phyloP scores from a whole-genome alignment of 35 echinoderm and acorn worm species.

The Chiridota heheva region DNA sequence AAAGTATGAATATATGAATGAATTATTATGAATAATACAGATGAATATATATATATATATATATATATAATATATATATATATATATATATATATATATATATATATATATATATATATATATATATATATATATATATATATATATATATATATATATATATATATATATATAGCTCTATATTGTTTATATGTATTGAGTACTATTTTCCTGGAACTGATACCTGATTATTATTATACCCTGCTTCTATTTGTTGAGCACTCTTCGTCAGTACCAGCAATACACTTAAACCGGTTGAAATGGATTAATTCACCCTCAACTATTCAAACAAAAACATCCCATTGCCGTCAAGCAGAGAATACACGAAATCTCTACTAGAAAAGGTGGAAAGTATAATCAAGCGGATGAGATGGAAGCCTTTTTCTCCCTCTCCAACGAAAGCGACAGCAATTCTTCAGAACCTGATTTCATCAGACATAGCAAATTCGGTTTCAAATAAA shows the following conservation, averaged over 20 bases:
- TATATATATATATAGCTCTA: too few relatives aligned
- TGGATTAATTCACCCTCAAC: slow-evolving; percentile 10
- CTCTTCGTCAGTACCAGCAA: slow-evolving; percentile 3
- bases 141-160: too few relatives aligned
- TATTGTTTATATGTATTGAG: too few relatives aligned
- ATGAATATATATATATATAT: too few relatives aligned
- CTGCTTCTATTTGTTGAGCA: slow-evolving; percentile 32
- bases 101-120: too few relatives aligned
- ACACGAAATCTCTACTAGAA: slow-evolving; percentile 20
- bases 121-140: too few relatives aligned
- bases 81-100: too few relatives aligned
- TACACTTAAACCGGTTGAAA: neutral
- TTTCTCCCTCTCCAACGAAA: slow-evolving; percentile 2
- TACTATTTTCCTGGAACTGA: too few relatives aligned
- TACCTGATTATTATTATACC: too few relatives aligned
- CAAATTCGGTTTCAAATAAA: neutral
- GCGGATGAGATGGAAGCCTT: slow-evolving; percentile 21
- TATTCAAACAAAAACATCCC: slow-evolving; percentile 39
- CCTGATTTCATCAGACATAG: neutral
- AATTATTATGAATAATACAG: too few relatives aligned
- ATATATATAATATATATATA: too few relatives aligned
- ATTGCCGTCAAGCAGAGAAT: slow-evolving; percentile 23
- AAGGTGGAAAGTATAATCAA: slow-evolving; percentile 15
- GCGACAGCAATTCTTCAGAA: neutral
- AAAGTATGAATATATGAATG: too few relatives aligned